Evolutionary conservation across 1,140 invertebrate genomes (phyloP), one percentile per base, ranked within the genome.

Genomic region (Drosophila persimilis): DNA sequence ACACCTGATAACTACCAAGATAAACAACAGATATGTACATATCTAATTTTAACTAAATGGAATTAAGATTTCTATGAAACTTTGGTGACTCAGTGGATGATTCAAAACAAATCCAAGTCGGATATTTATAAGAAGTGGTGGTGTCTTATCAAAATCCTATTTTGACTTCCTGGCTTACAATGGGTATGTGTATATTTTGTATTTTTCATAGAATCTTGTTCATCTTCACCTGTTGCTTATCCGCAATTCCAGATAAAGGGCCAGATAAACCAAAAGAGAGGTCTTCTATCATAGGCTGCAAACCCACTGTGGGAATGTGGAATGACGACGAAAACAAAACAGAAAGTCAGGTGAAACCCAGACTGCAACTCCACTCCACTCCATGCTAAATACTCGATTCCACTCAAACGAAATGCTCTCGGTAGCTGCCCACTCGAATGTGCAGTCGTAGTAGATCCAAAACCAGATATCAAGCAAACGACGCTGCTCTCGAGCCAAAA

Each of bases 371-470:
- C 24, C 62, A 48, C 58, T 48, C 31, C 51, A 13, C 11, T 29
- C 31, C 31, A 39, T 2, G 4, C 52, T 3, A 31, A 31, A 9
- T 31, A 8, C 9, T 31, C 31, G 26, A 17, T 44, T 70, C 45
- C 64, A 69, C 66, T 70, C 66, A 69, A 66, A 50, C 9, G 1
- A 39, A 39, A 39, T 13, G 13, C 35, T 39, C 35, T 39, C 35
- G 11, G 35, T 11, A 29, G 59, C 63, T 67, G 62, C 64, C 65
- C 56, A 62, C 77, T 81, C 76, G 51, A 65, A 78, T 73, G 76
- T 81, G 78, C 70, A 74, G 71, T 70, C 41, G 64, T 61, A 35
- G 72, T 65, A 64, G 73, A 66, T 75, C 59, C 51, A 62, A 73
- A 75, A 74, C 70, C 71, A 65, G 71, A 75, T 75, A 75, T 48